phyloP scores from a whole-genome alignment of 2,797 vertebrate species.

The Urocyon cinereoargenteus region DNA sequence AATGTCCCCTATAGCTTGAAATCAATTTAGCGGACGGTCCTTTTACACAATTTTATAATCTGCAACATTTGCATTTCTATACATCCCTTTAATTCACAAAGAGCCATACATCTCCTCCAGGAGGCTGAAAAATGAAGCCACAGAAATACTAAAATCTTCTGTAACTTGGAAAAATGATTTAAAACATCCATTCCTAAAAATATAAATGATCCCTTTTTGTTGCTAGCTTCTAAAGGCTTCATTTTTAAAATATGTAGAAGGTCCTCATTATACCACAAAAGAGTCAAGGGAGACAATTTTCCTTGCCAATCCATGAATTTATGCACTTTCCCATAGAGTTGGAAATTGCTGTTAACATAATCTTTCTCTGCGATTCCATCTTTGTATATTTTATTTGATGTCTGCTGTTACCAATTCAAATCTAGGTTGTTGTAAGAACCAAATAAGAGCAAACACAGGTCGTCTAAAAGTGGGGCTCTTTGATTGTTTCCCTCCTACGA shows the following conservation, averaged over 20 bases:
- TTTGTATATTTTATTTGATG: constrained; percentile 81
- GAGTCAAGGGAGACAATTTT: constrained; percentile 86
- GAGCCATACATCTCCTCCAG: constrained; percentile 80
- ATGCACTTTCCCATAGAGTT: constrained; percentile 84
- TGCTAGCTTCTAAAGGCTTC: constrained; percentile 82
- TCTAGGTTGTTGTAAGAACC: constrained; percentile 71
- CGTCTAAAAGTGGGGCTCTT: constrained; percentile 11
- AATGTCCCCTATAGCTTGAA: constrained; percentile 86
- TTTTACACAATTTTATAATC: constrained; percentile 86
- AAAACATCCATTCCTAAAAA: constrained; percentile 84
- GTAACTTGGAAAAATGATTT: constrained; percentile 84
- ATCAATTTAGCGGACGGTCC: constrained; percentile 86
- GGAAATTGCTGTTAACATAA: constrained; percentile 85
- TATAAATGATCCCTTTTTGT: constrained; percentile 84
- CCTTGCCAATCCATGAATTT: constrained; percentile 87
- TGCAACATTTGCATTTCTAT: constrained; percentile 89
- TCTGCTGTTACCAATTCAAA: constrained; percentile 71
- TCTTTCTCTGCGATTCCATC: constrained; percentile 80
- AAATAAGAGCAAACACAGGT: constrained; percentile 51
- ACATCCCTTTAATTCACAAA: constrained; percentile 86
- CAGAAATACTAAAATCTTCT: constrained; percentile 83
- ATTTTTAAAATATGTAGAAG: constrained; percentile 84
- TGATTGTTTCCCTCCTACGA: neutral
- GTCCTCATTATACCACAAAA: constrained; percentile 86
- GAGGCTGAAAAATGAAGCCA: constrained; percentile 79